Evolutionary conservation across 2,113 vertebrate species (phyloP), one percentile per base, ranked within the genome.

Genomic region (Lanius collurio): DNA sequence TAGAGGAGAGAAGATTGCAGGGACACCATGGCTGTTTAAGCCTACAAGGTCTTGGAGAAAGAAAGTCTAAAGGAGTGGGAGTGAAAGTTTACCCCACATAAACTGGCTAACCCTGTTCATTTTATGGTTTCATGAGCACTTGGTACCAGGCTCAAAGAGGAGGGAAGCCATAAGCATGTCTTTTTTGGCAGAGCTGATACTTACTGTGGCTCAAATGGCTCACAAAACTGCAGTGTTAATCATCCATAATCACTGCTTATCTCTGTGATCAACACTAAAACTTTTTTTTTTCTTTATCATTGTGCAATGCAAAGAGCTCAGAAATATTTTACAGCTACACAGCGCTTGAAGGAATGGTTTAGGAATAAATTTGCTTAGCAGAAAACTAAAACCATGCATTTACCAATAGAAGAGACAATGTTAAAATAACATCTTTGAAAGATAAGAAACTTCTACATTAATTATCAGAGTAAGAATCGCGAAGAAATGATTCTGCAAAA

Each of bases 301-400:
- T 62, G 33, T 53, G 28, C 37, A 79, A 79, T 4, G 13, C 19
- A 12, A 64, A 75, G 17, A 56, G 14, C 28, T 76, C 27, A n/a
- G 28, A 89, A 82, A 50, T 71, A 64, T 71, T 86, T 89, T 56
- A 81, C 3, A 93, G 44, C 42, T 81, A 63, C 26, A 33, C 8
- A 65, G 56, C 0, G 0, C n/a, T 77, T 0, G 0, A 78, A 84
- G 30, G 13, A 74, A 37, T 41, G 28, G 50, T 33, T 68, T 64
- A 81, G 64, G 57, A 89, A 84, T 7, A 1, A 30, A 91, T 79
- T 75, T 79, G 26, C 44, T 94, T 60, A 57, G 49, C 28, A n/a
- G 41, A 89, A 35, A 89, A 75, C 69, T 49, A 55, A 89, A 71
- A 49, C 26, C 12, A 73, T 18, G 11, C 3, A 13, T 60, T 91